phyloP scores from a whole-genome alignment of 2,113 vertebrate species.

The Saguinus midas region DNA sequence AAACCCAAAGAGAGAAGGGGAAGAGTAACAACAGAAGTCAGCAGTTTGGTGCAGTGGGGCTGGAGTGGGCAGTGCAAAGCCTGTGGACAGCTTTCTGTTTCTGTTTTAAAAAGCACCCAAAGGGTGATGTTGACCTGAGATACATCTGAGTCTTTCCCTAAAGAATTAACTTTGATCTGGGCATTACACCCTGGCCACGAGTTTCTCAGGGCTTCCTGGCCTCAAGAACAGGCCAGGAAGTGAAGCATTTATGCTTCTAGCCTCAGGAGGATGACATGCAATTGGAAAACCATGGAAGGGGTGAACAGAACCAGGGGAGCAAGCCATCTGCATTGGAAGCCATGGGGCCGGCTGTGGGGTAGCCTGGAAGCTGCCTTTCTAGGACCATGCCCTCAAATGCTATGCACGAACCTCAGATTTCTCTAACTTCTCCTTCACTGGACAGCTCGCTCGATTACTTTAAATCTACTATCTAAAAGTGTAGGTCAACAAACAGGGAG shows the following conservation, averaged over 20 bases:
- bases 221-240: not conserved
- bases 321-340: not conserved
- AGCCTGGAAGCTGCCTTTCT: not conserved
- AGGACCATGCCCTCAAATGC: not conserved
- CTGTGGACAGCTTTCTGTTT: not conserved
- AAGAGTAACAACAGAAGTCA: not conserved
- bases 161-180: constrained; percentile 43
- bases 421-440: not conserved
- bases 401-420: not conserved
- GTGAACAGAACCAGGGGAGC: not conserved
- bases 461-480: not conserved
- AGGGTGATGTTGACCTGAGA: not conserved
- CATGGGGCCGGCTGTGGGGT: fast-evolving
- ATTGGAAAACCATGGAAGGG: not conserved
- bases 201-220: constrained; percentile 41
- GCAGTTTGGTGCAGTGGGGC: not conserved
- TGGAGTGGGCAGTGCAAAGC: not conserved
- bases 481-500: not conserved
- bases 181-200: not conserved
- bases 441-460: not conserved
- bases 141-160: not conserved
- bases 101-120: not conserved
- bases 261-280: not conserved
- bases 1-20: not conserved
- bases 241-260: not conserved